phyloP scores from a whole-genome alignment of 2,888 invertebrate genomes.

The Pteria penguin region DNA sequence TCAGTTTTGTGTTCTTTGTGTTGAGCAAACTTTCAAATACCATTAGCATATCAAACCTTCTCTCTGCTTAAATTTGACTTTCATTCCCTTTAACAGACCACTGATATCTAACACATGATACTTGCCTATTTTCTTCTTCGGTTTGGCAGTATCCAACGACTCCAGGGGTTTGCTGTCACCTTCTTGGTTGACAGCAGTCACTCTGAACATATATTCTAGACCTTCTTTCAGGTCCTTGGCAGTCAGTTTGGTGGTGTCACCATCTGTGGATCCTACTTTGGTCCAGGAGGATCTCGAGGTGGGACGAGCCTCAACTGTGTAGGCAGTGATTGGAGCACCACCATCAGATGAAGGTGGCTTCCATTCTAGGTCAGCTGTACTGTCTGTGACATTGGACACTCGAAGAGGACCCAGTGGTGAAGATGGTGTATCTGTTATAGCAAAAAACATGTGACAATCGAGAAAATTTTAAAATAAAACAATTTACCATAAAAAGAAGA shows the following conservation, averaged over 20 bases:
- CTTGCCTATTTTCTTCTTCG: slow-evolving; percentile 72
- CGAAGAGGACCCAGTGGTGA: slow-evolving; percentile 90
- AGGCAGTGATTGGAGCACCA: slow-evolving; percentile 73
- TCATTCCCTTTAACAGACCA: no score
- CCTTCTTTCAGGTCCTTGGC: slow-evolving; percentile 87
- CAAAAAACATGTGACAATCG: no score
- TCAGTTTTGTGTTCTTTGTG: no score
- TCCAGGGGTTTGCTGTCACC: slow-evolving; percentile 95
- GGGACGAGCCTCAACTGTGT: slow-evolving; percentile 84
- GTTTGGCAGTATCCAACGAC: slow-evolving; percentile 64
- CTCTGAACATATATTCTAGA: slow-evolving; percentile 93
- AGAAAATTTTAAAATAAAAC: no score
- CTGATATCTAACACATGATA: no score
- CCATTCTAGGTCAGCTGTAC: slow-evolving; percentile 88
- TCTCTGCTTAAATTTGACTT: no score
- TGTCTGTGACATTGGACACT: slow-evolving; percentile 89
- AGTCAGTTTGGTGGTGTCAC: slow-evolving; percentile 84
- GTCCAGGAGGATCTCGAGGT: slow-evolving; percentile 88
- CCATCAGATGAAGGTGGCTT: slow-evolving; percentile 75
- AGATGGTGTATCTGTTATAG: slow-evolving; percentile 94
- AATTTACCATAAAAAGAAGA: no score
- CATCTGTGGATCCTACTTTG: slow-evolving; percentile 83
- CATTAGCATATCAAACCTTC: no score
- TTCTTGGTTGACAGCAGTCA: slow-evolving; percentile 92
- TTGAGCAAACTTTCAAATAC: no score